Percentiles rank a stretch among this genome's conserved stretches.
Evolutionary conservation across 2,113 vertebrate genomes (phyloP).

Genomic region (Apus apus): DNA sequence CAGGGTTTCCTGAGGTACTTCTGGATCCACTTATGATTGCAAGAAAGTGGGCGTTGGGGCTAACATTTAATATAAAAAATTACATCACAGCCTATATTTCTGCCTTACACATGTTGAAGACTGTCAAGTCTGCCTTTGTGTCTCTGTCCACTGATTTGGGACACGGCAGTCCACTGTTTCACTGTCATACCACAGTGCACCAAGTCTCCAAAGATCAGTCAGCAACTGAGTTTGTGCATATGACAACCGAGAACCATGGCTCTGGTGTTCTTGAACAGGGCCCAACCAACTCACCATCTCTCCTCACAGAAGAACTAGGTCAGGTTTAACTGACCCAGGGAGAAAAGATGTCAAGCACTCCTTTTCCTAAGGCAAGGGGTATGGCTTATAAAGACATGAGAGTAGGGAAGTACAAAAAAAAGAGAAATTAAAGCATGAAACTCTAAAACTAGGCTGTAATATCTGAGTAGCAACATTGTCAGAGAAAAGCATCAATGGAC

Average conservation of each 20-base stretch:
- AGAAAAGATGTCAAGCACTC: not conserved
- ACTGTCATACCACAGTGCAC: not conserved
- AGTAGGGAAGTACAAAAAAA: accelerated
- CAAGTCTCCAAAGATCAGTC: not conserved
- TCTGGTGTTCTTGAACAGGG: not conserved
- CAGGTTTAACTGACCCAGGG: not conserved
- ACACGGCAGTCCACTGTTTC: not conserved
- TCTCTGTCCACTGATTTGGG: not conserved
- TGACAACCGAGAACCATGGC: not conserved
- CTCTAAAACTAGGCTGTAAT: not conserved
- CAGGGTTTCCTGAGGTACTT: not conserved
- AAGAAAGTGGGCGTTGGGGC: not conserved
- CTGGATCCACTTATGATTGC: not conserved
- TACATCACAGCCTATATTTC: accelerated
- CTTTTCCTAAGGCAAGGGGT: not conserved
- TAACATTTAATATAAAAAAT: not conserved
- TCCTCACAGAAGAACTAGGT: not conserved
- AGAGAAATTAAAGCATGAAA: not conserved
- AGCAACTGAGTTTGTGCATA: not conserved
- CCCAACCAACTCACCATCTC: not conserved
- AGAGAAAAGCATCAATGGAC: not conserved
- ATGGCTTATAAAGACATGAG: not conserved
- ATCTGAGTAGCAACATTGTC: not conserved
- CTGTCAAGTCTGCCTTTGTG: not conserved
- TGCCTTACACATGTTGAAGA: accelerated